Evolutionary conservation across 1,140 invertebrate species (phyloP), one percentile per base, ranked within the genome.

Genomic region (Hypsibius dujardini): DNA sequence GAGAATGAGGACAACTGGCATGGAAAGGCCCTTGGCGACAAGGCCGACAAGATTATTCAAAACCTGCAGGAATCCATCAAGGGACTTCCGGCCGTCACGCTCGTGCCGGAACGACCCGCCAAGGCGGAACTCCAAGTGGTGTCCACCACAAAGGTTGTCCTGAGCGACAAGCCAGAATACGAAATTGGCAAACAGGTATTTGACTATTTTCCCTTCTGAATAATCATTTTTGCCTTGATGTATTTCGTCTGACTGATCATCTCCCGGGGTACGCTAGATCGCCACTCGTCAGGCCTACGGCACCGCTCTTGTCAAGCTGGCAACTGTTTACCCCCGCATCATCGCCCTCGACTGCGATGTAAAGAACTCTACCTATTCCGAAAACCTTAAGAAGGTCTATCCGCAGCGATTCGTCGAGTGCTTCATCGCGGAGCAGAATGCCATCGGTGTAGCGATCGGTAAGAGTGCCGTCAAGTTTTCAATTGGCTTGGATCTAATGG

Each of bases 371-470:
- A 98, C 96, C 0, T 98, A 87, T 80, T 89, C 95, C 40, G 90
- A 95, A 71, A 95, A 92, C 78, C 85, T 98, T 69, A 88, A 88
- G 77, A 85, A 86, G 71, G 85, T 87, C 56, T 80, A 79, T 73
- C 84, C 84, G 2, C 82, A 85, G 1, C 86, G 92, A 74, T 96
- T 91, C 79, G 86, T 98, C 72, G 95, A 99, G 81, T 96, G 95
- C 79, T 99, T 89, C 81, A 99, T 99, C 77, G 95, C 95, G 71
- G 96, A 98, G 80, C 95, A 98, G 83, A 98, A 96, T 81, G 80
- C 96, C 75, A 90, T 96, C 74, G 94, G 95, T 59, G 91, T 97
- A 72, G 95, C 89, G 0, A 92, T 95, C 75, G 96, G 96, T 47
- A 45, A 12, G 62, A 78, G 74, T 73, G 74, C 7, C 77, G 75